Evolutionary conservation across 2,888 invertebrate species (phyloP).

Genomic region (Papilio demoleus): DNA sequence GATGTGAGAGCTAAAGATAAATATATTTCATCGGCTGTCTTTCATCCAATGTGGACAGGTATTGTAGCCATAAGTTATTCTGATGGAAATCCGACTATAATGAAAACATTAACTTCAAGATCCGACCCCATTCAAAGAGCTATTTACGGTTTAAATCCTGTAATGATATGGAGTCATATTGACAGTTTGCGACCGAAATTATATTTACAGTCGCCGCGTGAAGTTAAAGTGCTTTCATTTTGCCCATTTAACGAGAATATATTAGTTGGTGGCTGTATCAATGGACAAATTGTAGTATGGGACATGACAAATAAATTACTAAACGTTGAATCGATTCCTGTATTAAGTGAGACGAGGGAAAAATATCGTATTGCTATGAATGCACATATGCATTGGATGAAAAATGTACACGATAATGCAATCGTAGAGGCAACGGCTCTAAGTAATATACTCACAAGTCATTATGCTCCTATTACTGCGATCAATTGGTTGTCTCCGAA

Average conservation of each 20-base stretch:
- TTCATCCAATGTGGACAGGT: conserved; percentile 89
- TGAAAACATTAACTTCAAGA: conserved; percentile 67
- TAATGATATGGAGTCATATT: conserved; percentile 89
- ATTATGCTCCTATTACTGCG: conserved; percentile 84
- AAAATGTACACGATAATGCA: conserved; percentile 82
- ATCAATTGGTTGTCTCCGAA: conserved; percentile 88
- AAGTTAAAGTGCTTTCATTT: conserved; percentile 86
- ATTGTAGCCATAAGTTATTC: conserved; percentile 87
- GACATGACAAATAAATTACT: conserved; percentile 86
- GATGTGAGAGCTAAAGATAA: conserved; percentile 87
- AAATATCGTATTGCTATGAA: conserved; percentile 85
- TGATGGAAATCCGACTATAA: conserved; percentile 79
- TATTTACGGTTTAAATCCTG: conserved; percentile 85
- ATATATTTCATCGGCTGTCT: conserved; percentile 85
- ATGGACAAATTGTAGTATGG: conserved; percentile 89
- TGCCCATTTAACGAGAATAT: conserved; percentile 88
- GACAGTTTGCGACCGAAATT: conserved; percentile 88
- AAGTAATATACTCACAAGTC: conserved; percentile 85
- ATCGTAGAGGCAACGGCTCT: conserved; percentile 84
- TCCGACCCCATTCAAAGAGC: conserved; percentile 81
- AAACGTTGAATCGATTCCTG: conserved; percentile 84
- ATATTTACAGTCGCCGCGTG: conserved; percentile 86
- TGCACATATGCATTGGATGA: conserved; percentile 88
- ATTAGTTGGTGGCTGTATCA: conserved; percentile 87
- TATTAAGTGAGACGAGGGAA: conserved; percentile 85